Conservation (phyloP, 2,113 vertebrate species). For the Speoplatyrhinus poulsoni region DNA sequence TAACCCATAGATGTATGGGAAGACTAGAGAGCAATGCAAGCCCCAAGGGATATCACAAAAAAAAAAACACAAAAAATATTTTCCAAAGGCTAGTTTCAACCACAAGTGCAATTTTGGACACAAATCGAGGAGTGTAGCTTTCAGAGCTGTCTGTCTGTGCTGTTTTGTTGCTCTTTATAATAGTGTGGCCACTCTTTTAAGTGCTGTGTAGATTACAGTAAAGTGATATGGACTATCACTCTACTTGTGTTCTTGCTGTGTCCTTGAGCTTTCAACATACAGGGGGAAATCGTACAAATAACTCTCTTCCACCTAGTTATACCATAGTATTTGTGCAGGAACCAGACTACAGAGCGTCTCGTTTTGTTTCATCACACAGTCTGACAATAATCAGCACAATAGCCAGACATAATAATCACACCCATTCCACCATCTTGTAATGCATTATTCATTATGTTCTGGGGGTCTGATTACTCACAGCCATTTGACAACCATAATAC, state of each 20-base stretch:
- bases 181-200: conserved; percentile 13
- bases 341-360: conserved; percentile 7
- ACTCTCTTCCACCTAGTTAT: conserved; percentile 30
- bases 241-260: neutral
- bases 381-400: conserved; percentile 65
- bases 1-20: too few species aligned
- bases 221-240: conserved; percentile 48
- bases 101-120: too few species aligned
- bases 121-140: too few species aligned
- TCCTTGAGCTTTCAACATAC: conserved; percentile 32
- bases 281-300: conserved; percentile 32
- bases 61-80: too few species aligned
- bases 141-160: conserved; percentile 22
- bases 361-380: conserved; percentile 46
- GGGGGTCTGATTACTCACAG: conserved; percentile 59
- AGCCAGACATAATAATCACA: conserved; percentile 40
- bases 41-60: too few species aligned
- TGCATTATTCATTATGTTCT: conserved; percentile 70
- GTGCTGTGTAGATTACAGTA: conserved; percentile 12
- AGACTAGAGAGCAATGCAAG: too few species aligned
- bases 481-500: conserved; percentile 70
- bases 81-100: too few species aligned
- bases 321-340: neutral
- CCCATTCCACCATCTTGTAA: conserved; percentile 43
- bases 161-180: conserved; percentile 49